These are phyloP conservation scores for Eudemis profundana DNA, from an alignment of 2,888 invertebrate species.

Conservation along the genomic window DNA sequence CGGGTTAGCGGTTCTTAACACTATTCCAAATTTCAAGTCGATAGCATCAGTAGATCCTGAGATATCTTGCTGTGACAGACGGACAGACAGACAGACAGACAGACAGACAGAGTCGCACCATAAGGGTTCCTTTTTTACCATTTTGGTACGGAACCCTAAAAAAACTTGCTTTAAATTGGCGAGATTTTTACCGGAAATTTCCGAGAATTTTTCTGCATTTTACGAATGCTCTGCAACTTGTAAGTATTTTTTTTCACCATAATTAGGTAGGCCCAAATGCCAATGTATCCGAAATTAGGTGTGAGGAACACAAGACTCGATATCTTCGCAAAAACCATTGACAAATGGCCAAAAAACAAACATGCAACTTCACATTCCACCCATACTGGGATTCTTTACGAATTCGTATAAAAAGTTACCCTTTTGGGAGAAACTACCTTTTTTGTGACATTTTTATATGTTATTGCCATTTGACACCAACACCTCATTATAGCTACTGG, in stretches of 20 bases:
- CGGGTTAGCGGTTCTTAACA: too few relatives aligned
- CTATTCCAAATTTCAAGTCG: too few relatives aligned
- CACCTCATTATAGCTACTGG: constrained; percentile 38
- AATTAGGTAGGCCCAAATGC: constrained; percentile 20
- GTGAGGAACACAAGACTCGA: constrained; percentile 15
- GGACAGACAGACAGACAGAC: background rate
- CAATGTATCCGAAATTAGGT: constrained; percentile 27
- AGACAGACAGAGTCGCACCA: too few relatives aligned
- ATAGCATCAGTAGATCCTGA: too few relatives aligned
- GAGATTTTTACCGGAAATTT: too few relatives aligned
- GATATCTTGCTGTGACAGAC: background rate
- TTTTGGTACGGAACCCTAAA: too few relatives aligned
- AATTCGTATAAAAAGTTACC: constrained; percentile 34
- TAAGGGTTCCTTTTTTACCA: too few relatives aligned
- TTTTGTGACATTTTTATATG: constrained; percentile 22
- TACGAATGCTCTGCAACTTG: too few relatives aligned
- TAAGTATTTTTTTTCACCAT: constrained; percentile 15
- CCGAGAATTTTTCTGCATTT: too few relatives aligned
- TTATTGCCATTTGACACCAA: constrained; percentile 37
- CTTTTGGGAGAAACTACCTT: constrained; percentile 13
- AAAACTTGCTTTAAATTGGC: too few relatives aligned
- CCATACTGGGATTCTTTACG: constrained; percentile 28
- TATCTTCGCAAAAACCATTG: constrained; percentile 24
- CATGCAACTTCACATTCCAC: constrained; percentile 29
- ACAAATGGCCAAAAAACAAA: constrained; percentile 40